These are phyloP conservation scores for Andrena marginata DNA, from an alignment of 2,888 invertebrate species.

Conservation along the genomic window DNA sequence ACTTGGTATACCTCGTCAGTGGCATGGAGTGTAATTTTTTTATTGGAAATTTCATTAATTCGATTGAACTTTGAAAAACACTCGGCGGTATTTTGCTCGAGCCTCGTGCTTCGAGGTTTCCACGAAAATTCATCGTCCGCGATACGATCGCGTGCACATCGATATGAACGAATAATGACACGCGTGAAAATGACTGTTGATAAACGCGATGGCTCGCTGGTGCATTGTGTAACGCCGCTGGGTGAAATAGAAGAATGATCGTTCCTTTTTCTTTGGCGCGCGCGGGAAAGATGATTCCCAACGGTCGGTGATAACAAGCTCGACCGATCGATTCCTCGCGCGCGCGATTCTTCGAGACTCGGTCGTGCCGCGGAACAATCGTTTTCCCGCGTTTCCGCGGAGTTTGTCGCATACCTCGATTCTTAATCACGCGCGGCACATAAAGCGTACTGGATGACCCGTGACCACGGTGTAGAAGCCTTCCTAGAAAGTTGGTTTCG, in stretches of 20 bases:
- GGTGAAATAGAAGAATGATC: slow-evolving; percentile 6
- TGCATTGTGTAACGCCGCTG: neutral
- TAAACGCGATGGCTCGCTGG: neutral
- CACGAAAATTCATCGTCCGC: slow-evolving; percentile 7
- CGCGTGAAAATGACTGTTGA: slow-evolving; percentile 29
- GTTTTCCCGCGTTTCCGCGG: slow-evolving; percentile 55
- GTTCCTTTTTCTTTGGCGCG: neutral
- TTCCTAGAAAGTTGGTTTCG: neutral
- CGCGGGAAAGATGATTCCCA: slow-evolving; percentile 24
- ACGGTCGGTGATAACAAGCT: neutral
- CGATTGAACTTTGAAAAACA: neutral
- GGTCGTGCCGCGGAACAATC: slow-evolving; percentile 38
- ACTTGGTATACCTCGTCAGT: too few species aligned
- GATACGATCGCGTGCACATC: neutral
- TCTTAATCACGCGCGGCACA: slow-evolving; percentile 46
- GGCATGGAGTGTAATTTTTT: too few species aligned
- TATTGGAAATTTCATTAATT: too few species aligned
- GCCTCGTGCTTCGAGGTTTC: neutral
- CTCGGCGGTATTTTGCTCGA: too few species aligned
- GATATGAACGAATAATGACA: neutral
- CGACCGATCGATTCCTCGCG: slow-evolving; percentile 10
- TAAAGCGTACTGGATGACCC: neutral
- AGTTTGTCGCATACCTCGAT: slow-evolving; percentile 25
- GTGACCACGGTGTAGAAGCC: neutral
- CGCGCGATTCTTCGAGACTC: slow-evolving; percentile 7